Percentiles rank a stretch among this genome's conserved stretches.
phyloP scores from a whole-genome alignment of 2,888 invertebrate genomes.

The Antitype chi region DNA sequence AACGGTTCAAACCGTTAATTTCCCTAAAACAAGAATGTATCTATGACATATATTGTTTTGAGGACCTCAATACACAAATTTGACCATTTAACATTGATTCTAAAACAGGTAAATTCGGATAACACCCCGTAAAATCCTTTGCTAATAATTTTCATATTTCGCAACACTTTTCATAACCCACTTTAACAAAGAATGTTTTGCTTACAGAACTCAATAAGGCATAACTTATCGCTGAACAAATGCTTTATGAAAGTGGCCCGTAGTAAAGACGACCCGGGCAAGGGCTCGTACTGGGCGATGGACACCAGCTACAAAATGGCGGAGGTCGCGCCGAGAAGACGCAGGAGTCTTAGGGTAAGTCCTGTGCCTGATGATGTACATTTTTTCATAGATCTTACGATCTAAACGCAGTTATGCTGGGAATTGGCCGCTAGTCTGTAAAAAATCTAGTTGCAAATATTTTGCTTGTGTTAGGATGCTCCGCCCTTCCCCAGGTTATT shows the following conservation, averaged over 20 bases:
- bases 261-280: slow-evolving; percentile 93
- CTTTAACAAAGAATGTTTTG: neutral
- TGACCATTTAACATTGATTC: too few relatives aligned
- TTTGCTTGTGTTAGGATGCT: too few relatives aligned
- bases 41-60: too few relatives aligned
- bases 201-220: slow-evolving; percentile 93
- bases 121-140: neutral
- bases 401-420: neutral
- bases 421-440: neutral
- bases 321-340: slow-evolving; percentile 88
- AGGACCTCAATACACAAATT: too few relatives aligned
- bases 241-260: slow-evolving; percentile 93
- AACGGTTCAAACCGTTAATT: too few relatives aligned
- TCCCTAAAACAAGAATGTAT: too few relatives aligned
- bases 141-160: too few relatives aligned
- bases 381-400: neutral
- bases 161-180: neutral
- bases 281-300: slow-evolving; percentile 92
- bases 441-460: too few relatives aligned
- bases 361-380: too few relatives aligned
- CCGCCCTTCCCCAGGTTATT: too few relatives aligned
- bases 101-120: too few relatives aligned
- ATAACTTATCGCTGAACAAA: slow-evolving; percentile 93
- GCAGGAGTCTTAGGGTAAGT: slow-evolving; percentile 86
- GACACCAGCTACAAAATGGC: slow-evolving; percentile 90